Evolutionary conservation across 2,113 vertebrate genomes (phyloP).

Genomic region (Colaptes auratus): DNA sequence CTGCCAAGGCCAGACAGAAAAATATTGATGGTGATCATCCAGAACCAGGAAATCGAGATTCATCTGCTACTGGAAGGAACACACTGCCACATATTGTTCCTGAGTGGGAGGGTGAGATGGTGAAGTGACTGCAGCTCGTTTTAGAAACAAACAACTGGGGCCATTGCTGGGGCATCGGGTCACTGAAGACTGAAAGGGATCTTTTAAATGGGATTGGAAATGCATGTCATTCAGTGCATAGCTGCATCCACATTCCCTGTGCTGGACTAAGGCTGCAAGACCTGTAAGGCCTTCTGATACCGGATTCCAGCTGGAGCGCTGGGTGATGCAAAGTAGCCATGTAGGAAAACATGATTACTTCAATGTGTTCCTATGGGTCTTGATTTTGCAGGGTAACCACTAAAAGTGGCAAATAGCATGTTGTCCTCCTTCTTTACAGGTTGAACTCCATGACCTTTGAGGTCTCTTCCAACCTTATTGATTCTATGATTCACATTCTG

Average conservation of each 20-base stretch:
- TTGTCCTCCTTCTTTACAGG: not conserved
- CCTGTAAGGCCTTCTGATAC: not conserved
- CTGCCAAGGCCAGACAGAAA: slow-evolving; percentile 43
- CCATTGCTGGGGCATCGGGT: not conserved
- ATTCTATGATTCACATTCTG: not conserved
- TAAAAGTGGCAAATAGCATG: not conserved
- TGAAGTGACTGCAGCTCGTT: not conserved
- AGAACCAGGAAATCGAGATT: slow-evolving; percentile 22
- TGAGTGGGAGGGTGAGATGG: not conserved
- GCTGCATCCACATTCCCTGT: not conserved
- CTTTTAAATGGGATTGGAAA: not conserved
- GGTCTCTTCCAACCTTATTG: not conserved
- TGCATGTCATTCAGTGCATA: not conserved
- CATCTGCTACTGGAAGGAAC: slow-evolving; percentile 23
- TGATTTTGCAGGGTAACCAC: not conserved
- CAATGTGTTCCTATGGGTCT: not conserved
- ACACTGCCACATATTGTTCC: not conserved
- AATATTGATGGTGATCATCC: slow-evolving; percentile 45
- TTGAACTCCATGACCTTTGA: no score
- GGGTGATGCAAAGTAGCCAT: accelerated
- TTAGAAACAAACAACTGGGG: not conserved
- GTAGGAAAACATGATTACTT: not conserved
- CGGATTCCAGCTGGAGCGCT: not conserved
- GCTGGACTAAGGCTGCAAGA: not conserved
- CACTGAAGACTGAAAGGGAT: not conserved